These are phyloP conservation scores for Drosophila paramelanica DNA, from an alignment of 2,888 invertebrate genomes.

Conservation along the genomic window DNA sequence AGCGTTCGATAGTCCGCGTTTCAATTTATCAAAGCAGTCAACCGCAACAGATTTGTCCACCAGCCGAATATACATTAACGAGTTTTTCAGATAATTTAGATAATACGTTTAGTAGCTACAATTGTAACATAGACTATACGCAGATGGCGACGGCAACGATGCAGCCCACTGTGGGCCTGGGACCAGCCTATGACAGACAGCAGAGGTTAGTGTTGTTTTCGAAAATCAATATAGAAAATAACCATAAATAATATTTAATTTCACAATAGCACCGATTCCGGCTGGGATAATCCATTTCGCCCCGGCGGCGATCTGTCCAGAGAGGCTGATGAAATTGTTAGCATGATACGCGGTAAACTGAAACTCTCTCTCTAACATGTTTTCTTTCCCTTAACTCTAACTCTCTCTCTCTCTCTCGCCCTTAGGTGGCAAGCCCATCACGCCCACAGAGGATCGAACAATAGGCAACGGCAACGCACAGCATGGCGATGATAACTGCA, in stretches of 20 bases:
- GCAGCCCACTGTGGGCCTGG: constrained; percentile 62
- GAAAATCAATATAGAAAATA: background rate
- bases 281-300: constrained; percentile 98
- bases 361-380: background rate
- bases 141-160: constrained; percentile 81
- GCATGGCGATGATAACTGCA: constrained; percentile 81
- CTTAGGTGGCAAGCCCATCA: constrained; percentile 85
- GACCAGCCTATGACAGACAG: constrained; percentile 84
- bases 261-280: constrained; percentile 94
- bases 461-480: constrained; percentile 84
- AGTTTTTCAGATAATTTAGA: constrained; percentile 80
- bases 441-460: constrained; percentile 84
- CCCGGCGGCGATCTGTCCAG: constrained; percentile 96
- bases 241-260: background rate
- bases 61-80: constrained; percentile 85
- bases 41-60: constrained; percentile 88
- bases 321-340: constrained; percentile 97
- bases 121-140: constrained; percentile 82
- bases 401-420: background rate
- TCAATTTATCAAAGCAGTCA: constrained; percentile 93
- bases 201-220: constrained; percentile 77
- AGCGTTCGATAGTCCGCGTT: constrained; percentile 92
- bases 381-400: background rate
- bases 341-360: constrained; percentile 91
- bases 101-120: constrained; percentile 81